These are phyloP conservation scores for Chionoecetes opilio DNA, from an alignment of 1,140 invertebrate species.

Conservation along the genomic window DNA sequence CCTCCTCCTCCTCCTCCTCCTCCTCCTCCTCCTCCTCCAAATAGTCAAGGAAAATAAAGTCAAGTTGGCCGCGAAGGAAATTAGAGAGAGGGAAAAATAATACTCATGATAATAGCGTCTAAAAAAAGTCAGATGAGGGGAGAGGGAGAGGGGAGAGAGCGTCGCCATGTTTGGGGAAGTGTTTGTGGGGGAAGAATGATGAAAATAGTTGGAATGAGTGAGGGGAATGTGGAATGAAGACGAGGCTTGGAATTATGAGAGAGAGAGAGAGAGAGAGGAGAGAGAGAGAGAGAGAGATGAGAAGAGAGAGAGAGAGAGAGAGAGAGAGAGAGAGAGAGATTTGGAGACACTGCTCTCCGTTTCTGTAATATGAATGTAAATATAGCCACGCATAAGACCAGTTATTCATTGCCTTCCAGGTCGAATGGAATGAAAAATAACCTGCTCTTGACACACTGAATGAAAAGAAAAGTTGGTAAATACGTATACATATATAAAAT, in stretches of 20 bases:
- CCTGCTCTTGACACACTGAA: no score
- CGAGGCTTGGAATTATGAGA: not conserved
- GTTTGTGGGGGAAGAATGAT: not conserved
- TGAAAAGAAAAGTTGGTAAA: no score
- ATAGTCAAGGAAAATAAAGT: not conserved
- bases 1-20: conserved; percentile 30
- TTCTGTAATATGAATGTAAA: no score
- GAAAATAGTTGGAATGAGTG: not conserved
- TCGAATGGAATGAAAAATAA: no score
- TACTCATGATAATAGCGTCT: not conserved
- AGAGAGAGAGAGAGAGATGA: not conserved
- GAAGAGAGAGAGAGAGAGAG: no score
- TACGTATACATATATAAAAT: no score
- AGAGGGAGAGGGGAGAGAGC: not conserved
- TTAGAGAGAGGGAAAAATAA: not conserved
- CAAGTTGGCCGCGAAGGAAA: not conserved
- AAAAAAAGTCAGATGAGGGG: not conserved
- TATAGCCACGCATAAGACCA: no score
- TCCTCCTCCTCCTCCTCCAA: not conserved
- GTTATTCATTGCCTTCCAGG: no score
- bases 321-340: no score
- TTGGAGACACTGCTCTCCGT: not conserved
- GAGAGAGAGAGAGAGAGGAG: conserved; percentile 8
- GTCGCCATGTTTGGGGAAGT: not conserved
- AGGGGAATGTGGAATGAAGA: not conserved